Percentiles rank a stretch among this genome's conserved stretches.
These are phyloP conservation scores for Euphydryas editha DNA, from an alignment of 2,888 invertebrate species.

Conservation along the genomic window DNA sequence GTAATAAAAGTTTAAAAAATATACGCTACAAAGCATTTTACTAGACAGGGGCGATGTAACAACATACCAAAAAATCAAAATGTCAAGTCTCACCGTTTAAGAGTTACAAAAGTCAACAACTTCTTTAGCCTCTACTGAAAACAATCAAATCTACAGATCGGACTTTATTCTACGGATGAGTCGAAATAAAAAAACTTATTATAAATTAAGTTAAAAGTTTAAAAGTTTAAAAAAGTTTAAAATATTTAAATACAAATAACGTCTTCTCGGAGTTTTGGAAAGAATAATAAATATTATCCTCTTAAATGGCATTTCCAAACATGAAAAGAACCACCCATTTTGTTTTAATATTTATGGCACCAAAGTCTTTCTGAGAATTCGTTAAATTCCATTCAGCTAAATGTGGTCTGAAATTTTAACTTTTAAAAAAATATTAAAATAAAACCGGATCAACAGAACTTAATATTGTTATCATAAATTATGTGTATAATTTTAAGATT, in stretches of 20 bases:
- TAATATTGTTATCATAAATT: background rate
- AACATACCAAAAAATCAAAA: too few species aligned
- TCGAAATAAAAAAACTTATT: too few species aligned
- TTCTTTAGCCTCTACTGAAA: too few species aligned
- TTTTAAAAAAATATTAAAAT: constrained; percentile 1
- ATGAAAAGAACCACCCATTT: background rate
- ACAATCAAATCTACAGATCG: too few species aligned
- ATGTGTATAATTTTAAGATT: background rate
- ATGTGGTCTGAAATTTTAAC: background rate
- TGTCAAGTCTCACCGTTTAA: too few species aligned
- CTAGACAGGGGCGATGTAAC: too few species aligned
- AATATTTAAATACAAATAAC: background rate
- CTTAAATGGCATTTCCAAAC: constrained; percentile 1
- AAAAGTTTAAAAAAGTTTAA: background rate
- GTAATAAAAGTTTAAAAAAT: too few species aligned
- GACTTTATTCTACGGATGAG: too few species aligned
- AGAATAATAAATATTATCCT: background rate
- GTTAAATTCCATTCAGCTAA: background rate
- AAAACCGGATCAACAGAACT: background rate
- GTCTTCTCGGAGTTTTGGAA: background rate
- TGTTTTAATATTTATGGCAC: constrained; percentile 1
- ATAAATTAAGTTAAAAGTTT: background rate
- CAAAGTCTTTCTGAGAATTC: background rate
- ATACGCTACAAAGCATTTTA: too few species aligned
- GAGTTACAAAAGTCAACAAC: too few species aligned